These are phyloP conservation scores for Piprites chloris DNA, from an alignment of 2,113 vertebrate genomes.

Conservation along the genomic window DNA sequence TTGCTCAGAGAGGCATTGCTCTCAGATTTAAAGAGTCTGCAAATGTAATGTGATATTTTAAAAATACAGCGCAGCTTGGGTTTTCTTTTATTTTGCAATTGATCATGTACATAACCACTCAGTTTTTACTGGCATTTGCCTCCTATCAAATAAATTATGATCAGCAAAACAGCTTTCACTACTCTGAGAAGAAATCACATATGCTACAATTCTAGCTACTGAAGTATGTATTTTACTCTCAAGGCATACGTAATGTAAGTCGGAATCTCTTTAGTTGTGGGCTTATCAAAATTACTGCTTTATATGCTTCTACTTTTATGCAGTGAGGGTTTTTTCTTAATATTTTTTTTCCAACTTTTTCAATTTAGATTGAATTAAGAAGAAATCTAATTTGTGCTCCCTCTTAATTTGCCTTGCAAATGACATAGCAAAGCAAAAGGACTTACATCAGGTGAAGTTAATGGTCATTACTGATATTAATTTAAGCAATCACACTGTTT, in stretches of 20 bases:
- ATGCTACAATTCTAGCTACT: background rate
- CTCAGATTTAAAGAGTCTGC: background rate
- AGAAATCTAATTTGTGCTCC: background rate
- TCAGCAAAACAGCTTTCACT: background rate
- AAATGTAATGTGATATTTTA: background rate
- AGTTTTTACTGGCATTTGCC: background rate
- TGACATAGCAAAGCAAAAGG: background rate
- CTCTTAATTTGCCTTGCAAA: background rate
- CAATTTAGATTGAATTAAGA: background rate
- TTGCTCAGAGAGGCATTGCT: background rate
- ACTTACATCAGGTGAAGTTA: background rate
- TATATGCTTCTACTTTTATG: background rate
- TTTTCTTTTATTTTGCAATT: background rate
- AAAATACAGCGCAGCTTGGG: background rate
- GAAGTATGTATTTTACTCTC: background rate
- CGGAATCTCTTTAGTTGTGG: background rate
- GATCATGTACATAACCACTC: background rate
- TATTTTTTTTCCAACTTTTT: background rate
- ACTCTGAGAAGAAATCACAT: background rate
- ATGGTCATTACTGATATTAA: background rate
- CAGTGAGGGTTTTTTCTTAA: fast-evolving
- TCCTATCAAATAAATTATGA: background rate
- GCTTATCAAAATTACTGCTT: background rate
- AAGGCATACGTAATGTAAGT: background rate
- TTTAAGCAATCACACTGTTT: background rate